phyloP scores from a whole-genome alignment of 2,888 invertebrate genomes.

The Ornithoptera priamus region DNA sequence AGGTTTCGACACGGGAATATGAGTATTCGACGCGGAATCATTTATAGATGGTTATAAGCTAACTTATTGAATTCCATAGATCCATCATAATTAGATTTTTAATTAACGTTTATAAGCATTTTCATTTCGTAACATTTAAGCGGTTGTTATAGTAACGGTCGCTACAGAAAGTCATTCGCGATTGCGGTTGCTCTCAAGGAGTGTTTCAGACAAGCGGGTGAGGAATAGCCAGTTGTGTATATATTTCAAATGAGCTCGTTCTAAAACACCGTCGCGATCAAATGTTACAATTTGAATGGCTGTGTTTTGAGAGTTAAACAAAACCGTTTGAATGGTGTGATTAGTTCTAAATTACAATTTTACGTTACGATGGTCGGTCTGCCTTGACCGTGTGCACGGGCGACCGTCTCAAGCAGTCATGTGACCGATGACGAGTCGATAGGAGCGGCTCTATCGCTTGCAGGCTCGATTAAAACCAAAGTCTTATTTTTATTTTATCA shows the following conservation, averaged over 20 bases:
- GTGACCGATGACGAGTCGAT: conserved; percentile 42
- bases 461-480: conserved; percentile 19
- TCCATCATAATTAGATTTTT: too few relatives aligned
- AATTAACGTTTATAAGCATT: too few relatives aligned
- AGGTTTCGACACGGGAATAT: too few relatives aligned
- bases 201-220: too few relatives aligned
- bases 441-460: conserved; percentile 29
- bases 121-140: too few relatives aligned
- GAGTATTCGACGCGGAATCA: too few relatives aligned
- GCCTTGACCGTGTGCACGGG: conserved; percentile 52
- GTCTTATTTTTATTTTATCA: conserved; percentile 7
- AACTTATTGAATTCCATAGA: too few relatives aligned
- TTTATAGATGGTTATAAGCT: too few relatives aligned
- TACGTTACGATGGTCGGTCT: conserved; percentile 38
- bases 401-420: conserved; percentile 43
- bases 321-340: conserved; percentile 32
- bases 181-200: too few relatives aligned
- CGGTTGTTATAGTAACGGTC: too few relatives aligned
- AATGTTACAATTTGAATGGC: background rate
- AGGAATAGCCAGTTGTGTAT: background rate
- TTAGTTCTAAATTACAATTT: conserved; percentile 34
- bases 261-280: background rate
- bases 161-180: too few relatives aligned
- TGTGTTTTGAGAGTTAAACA: conserved; percentile 27
- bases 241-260: conserved; percentile 11